Evolutionary conservation across 2,797 vertebrate genomes (phyloP), one percentile per base, ranked within the genome.

Genomic region (Rhabdomys pumilio): DNA sequence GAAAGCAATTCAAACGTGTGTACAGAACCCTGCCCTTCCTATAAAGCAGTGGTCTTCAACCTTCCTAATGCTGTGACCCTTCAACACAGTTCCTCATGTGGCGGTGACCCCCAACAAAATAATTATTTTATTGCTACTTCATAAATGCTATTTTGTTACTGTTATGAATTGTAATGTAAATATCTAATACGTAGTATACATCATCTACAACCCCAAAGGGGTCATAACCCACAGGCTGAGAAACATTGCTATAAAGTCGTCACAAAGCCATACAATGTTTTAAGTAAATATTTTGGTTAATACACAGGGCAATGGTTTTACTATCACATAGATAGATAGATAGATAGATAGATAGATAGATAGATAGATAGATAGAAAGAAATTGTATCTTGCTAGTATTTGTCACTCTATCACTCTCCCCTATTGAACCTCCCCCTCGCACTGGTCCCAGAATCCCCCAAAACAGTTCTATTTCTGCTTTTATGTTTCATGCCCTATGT

Each of bases 1-100:
- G 59, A 85, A 31, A 83, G 65, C 59, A 96, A 93, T 93, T 81
- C 50, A 93, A 76, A 93, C 72, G 4, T 72, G 34, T 69, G 38
- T 34, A 38, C 29, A 89, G 47, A 82, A 72, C 15, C 67, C 61
- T 34, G 8, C 67, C 93, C 47, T 92, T 81, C 53, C 87, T 65
- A 85, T 24, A 77, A 83, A 92, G 59, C n/a, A 61, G 22, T 26
- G 57, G 9, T 44, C 44, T 3, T 75, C 41, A 76, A 47, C 6
- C 73, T 76, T 47, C 24, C 41, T 26, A 29, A 47, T 20, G 9
- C 55, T 65, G 9, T 0, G 9, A 65, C 9, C 9, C 24, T 83
- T 44, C 34, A 12, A 7, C n/a, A 24, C 34, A 81, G 19, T 57
- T 57, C 20, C 79, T 81, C 53, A 13, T 13, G 10, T 57, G n/a